Evolutionary conservation across 2,888 invertebrate species (phyloP), one percentile per base, ranked within the genome.

Genomic region (Alviniconcha strummeri): DNA sequence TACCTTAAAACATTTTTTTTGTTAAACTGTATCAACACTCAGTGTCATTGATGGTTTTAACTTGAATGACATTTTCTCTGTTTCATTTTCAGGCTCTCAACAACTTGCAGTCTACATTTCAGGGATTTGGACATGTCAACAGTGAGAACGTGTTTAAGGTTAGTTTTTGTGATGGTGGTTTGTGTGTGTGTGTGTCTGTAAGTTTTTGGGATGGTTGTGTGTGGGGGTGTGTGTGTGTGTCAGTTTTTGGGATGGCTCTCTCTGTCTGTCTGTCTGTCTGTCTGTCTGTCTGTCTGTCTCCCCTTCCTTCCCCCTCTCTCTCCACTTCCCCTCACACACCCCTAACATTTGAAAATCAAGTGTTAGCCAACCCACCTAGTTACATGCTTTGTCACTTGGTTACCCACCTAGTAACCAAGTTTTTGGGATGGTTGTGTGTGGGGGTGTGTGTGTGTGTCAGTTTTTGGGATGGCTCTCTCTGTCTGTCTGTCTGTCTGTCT

Each of bases 101-200:
- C 94, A 99, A 99, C 95, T 94, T 99, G 83, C 99, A 99, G 94
- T 97, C 98, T 0, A 98, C 98, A 0, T 96, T 96, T 80, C 98
- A 98, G 93, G 98, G 98, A 11, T 99, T 98, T 94, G 96, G 96
- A 0, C 96, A 96, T 91, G 96, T 99, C n/a, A 97, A 96, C 88
- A 96, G 97, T 80, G 96, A 97, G 88, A 97, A 98, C 95, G 99
- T 99, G 52, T 99, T 99, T 93, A 98, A 98, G 95, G 95, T 95
- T 86, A 87, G 84, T 52, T 17, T 69, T 11, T 69, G 36, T 36
- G 36, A 36, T 36, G 36, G 36, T 36, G 15, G 17, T 6, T n/a
- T 15, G 69, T 69, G 11, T 69, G 69, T 69, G 6, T 69, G 11
- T 69, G 11, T 6, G 15, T 69, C 1, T 11, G 69, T 69, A 19